Evolutionary conservation across 1,140 invertebrate genomes (phyloP).

Genomic region (Chironomus striatipennis): DNA sequence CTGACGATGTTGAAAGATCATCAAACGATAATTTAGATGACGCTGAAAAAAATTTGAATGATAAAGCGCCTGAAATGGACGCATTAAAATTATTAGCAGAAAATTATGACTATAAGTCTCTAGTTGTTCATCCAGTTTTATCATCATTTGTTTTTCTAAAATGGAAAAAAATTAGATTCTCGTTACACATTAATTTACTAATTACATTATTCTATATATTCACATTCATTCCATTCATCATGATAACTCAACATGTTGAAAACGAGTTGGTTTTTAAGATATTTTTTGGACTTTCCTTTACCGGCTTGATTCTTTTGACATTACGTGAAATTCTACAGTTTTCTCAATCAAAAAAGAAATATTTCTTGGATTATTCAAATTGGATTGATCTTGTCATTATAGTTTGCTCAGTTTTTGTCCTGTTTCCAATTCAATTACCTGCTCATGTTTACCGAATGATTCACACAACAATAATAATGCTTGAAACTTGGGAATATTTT

Average conservation of each 20-base stretch:
- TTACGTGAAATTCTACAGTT: slow-evolving; percentile 61
- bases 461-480: slow-evolving; percentile 51
- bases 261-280: neutral
- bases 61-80: slow-evolving; percentile 50
- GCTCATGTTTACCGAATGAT: slow-evolving; percentile 45
- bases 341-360: slow-evolving; percentile 49
- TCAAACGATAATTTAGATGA: neutral
- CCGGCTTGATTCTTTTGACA: slow-evolving; percentile 48
- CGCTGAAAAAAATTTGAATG: slow-evolving; percentile 37
- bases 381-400: slow-evolving; percentile 60
- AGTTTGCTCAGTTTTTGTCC: slow-evolving; percentile 45
- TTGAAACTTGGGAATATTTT: slow-evolving; percentile 65
- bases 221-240: neutral
- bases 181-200: slow-evolving; percentile 61
- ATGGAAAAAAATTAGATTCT: slow-evolving; percentile 62
- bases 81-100: slow-evolving; percentile 56
- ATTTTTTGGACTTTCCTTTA: slow-evolving; percentile 41
- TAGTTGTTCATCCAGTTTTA: slow-evolving; percentile 71
- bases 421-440: slow-evolving; percentile 44
- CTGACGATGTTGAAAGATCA: slow-evolving; percentile 38
- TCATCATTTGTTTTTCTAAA: slow-evolving; percentile 74
- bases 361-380: slow-evolving; percentile 58
- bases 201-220: slow-evolving; percentile 55
- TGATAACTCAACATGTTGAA: neutral
- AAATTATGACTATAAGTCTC: slow-evolving; percentile 49